Evolutionary conservation across 2,888 invertebrate species (phyloP), one percentile per base, ranked within the genome.

Genomic region (Altica lythri): DNA sequence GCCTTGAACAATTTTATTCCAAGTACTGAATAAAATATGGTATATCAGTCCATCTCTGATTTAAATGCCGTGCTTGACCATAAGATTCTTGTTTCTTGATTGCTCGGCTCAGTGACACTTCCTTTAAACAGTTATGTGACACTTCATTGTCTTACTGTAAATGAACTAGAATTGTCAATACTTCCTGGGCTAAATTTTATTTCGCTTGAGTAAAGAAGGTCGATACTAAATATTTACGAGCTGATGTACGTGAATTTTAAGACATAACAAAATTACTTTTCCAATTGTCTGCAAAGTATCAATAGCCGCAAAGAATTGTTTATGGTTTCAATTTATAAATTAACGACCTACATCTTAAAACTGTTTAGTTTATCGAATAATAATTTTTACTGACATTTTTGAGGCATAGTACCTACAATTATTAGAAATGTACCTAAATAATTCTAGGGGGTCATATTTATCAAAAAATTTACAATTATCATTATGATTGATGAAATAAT

Each of bases 101-200:
- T 46, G 34, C 34, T 42, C 18, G 27, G 25, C 29, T 40, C 37
- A 35, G 27, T 25, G 55, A 50, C 42, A 50, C 27, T 38, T 48
- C 47, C 37, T 37, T 13, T 25, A 32, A 16, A 55, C 55, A 51
- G 55, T 55, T 55, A 55, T 55, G 55, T 55, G 55, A 51, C 55
- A 51, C 51, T 55, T 51, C 43, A 48, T 48, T 53, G 53, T 53
- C 37, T 48, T 38, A 14, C 17, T 2, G 43, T n/a, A 43, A 44
- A 43, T 27, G 43, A 50, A 44, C 43, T 34, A 37, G 35, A 53
- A 30, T 42, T 14, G 37, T 48, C 19, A 34, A 13, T 40, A 40
- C 13, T 17, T 40, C 14, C n/a, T 25, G 40, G 17, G 25, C 22
- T 19, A 25, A 22, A 40, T 22, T 17, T 40, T 22, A 40, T 13